Evolutionary conservation across 2,888 invertebrate species (phyloP), one percentile per base, ranked within the genome.

Genomic region (Eucera pruinosa): DNA sequence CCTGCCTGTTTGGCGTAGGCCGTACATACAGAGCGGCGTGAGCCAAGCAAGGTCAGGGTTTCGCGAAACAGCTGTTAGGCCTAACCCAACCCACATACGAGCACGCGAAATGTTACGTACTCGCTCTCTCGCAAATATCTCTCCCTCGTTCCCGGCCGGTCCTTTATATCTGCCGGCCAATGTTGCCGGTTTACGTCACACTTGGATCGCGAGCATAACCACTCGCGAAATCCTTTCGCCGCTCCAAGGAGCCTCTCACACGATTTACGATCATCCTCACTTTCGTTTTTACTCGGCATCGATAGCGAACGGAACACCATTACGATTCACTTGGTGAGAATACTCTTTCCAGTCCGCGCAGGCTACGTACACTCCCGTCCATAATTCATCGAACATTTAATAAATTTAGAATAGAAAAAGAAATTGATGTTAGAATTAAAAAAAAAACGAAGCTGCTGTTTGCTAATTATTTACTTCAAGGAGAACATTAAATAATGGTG

Each of bases 11-110:
- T 72, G 82, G 83, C 84, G 88, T 87, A 88, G 88, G 87, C 82
- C 64, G 86, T 71, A 54, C 65, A 71, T 74, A 79, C 76, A n/a
- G 20, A 50, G 45, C 67, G 72, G 43, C 77, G 76, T 61, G 60
- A 80, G 79, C 72, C 55, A 81, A 65, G 75, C 89, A 89, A 89
- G 89, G 89, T 89, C 89, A 89, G 75, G 89, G 89, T 80, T 81
- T 87, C 85, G 89, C 88, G 86, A 89, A 89, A 89, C 89, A 89
- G 89, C 88, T 89, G 89, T 84, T 84, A 84, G 81, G 83, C 82
- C 84, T 82, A 80, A 85, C 80, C 77, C 84, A 86, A 85, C 84
- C 83, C 83, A 82, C 84, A 69, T 83, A 78, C 66, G 57, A 65
- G 36, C 64, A n/a, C n/a, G 71, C 65, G 74, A 82, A 82, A 84